Evolutionary conservation across 2,797 vertebrate genomes (phyloP).

Genomic region (Masticophis lateralis): DNA sequence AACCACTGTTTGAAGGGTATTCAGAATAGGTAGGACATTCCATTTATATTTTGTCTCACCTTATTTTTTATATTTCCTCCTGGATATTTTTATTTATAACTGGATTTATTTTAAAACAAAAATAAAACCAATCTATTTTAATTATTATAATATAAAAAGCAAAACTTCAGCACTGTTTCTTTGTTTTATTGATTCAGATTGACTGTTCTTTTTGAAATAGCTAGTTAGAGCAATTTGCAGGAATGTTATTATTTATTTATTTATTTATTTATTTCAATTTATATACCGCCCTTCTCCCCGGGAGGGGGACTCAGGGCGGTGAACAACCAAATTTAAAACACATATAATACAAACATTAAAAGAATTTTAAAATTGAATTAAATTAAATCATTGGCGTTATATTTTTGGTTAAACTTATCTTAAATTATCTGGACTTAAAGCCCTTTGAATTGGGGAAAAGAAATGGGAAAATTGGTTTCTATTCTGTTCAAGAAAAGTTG

Average conservation of each 20-base stretch:
- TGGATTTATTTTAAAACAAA: conserved; percentile 1
- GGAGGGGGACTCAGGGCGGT: too few species aligned
- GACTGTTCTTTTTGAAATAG: not conserved
- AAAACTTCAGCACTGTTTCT: not conserved
- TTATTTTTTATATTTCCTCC: not conserved
- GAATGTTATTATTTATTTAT: too few species aligned
- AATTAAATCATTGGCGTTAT: too few species aligned
- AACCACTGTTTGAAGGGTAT: not conserved
- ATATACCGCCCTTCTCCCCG: too few species aligned
- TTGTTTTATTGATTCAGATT: conserved; percentile 13
- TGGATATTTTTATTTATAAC: not conserved
- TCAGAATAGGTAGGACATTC: not conserved
- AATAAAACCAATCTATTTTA: not conserved
- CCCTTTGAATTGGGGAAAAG: not conserved
- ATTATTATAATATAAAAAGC: not conserved
- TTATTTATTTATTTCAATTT: too few species aligned
- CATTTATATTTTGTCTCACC: not conserved
- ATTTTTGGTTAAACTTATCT: not conserved
- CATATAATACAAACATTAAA: too few species aligned
- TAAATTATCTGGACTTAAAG: not conserved
- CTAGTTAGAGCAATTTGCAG: not conserved
- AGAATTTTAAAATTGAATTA: too few species aligned
- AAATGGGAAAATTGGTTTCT: not conserved
- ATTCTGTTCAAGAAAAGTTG: not conserved
- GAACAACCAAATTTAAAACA: too few species aligned